Evolutionary conservation across 2,888 invertebrate species (phyloP).

Genomic region (Epinotia brunnichana): DNA sequence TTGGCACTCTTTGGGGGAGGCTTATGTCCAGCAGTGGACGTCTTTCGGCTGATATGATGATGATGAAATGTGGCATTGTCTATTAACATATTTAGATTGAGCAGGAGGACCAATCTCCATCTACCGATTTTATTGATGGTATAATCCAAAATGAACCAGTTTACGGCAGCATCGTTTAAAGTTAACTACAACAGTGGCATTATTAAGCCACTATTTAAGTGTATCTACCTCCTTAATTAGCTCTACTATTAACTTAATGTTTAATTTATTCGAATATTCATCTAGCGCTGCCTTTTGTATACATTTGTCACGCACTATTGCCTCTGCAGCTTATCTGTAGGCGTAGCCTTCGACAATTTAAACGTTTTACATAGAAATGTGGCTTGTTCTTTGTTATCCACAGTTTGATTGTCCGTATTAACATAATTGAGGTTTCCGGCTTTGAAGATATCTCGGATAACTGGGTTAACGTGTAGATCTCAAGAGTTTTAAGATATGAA

Average conservation of each 20-base stretch:
- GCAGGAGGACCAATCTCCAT: not conserved
- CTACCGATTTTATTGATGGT: not conserved
- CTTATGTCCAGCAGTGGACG: too few relatives aligned
- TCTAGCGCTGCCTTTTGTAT: slow-evolving; percentile 28
- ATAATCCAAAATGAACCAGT: not conserved
- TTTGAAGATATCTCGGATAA: slow-evolving; percentile 16
- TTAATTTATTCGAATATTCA: slow-evolving; percentile 39
- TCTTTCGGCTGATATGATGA: too few relatives aligned
- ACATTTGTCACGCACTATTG: slow-evolving; percentile 40
- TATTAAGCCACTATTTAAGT: slow-evolving; percentile 24
- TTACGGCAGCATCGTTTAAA: not conserved
- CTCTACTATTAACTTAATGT: slow-evolving; percentile 30
- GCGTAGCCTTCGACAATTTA: slow-evolving; percentile 39
- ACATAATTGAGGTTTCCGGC: slow-evolving; percentile 32
- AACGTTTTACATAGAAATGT: slow-evolving; percentile 38
- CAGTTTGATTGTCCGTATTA: slow-evolving; percentile 34
- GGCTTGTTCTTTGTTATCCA: slow-evolving; percentile 37
- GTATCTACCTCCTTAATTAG: slow-evolving; percentile 24
- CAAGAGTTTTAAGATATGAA: not conserved
- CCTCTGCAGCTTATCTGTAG: slow-evolving; percentile 35
- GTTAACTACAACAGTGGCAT: not conserved
- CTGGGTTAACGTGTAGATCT: slow-evolving; percentile 25
- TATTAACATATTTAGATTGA: not conserved
- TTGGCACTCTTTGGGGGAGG: too few relatives aligned
- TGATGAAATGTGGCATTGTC: too few relatives aligned